These are phyloP conservation scores for Metallyticus violacea DNA, from an alignment of 2,888 invertebrate species.

Conservation along the genomic window DNA sequence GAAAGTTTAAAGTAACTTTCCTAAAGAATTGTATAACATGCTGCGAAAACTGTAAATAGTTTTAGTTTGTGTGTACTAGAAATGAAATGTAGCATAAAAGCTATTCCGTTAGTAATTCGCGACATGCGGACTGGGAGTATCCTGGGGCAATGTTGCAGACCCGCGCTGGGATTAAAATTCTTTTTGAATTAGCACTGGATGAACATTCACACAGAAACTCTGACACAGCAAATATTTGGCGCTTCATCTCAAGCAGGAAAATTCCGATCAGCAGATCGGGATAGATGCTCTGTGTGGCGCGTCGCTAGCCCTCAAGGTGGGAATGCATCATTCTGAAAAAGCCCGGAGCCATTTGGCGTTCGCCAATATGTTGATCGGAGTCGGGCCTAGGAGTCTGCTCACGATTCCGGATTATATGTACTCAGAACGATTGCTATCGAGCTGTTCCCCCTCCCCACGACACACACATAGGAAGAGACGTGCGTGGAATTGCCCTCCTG, in stretches of 20 bases:
- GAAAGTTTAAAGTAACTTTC: no score
- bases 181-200: neutral
- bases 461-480: no score
- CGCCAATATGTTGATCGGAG: neutral
- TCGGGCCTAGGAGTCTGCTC: neutral
- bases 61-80: neutral
- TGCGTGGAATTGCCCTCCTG: neutral
- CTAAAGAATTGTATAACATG: no score
- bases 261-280: neutral
- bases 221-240: neutral
- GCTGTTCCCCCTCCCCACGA: neutral
- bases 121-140: neutral
- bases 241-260: neutral
- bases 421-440: neutral
- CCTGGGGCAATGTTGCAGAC: neutral
- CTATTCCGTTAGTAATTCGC: neutral
- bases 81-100: neutral
- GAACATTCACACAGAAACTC: neutral
- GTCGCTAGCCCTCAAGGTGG: neutral
- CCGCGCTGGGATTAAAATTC: neutral
- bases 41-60: neutral
- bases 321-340: neutral
- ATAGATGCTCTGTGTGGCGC: no score
- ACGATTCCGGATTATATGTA: neutral
- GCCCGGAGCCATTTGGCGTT: neutral